Base-by-base conservation (phyloP, 2,888 invertebrate species). In the Dryobotodes eremita region DNA sequence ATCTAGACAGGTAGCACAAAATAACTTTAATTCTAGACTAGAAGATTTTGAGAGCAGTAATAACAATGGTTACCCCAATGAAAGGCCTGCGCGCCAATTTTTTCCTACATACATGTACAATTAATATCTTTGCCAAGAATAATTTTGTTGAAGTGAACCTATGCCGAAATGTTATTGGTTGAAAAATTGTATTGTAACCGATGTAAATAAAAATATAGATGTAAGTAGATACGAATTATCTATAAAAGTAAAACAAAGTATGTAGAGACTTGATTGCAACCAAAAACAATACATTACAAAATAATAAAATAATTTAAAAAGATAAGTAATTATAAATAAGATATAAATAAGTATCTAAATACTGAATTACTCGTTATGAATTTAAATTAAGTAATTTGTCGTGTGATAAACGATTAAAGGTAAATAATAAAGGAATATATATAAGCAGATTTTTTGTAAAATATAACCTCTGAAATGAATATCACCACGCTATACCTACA, bases 11-110 rank as follows among this genome's bases (percentile, higher is more conserved):
- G 86, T 88, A 72, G 71, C 78, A 79, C 88, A 91, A 79, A 89
- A 90, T 77, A 92, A 92, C 62, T 90, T 88, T 59, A 95, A 90
- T 78, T 91, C 95, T 73, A 94, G 92, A 82, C 81, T 96, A 87
- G 96, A 97, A 91, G 92, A 95, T 59, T 91, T 96, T 61, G 94
- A 95, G 55, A 91, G 90, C 55, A 92, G 85, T 82, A 91, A 88
- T 81, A 87, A 77, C 71, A 90, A 91, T 59, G 96, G 96, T 17
- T 96, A 96, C 80, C 89, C 93, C 17, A 94, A 92, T 88, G 87
- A 89, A n/a, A 89, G 87, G 36, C 95, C 96, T 48, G 82, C 91
- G 4, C 94, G 92, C 59, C 91, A 92, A 76, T 96, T 95, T 89
- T 80, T 89, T 53, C 92, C 91, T 89, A 61, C 79, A 26, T 94